phyloP scores from a whole-genome alignment of 2,888 invertebrate species.

The Holacanthella duospinosa region DNA sequence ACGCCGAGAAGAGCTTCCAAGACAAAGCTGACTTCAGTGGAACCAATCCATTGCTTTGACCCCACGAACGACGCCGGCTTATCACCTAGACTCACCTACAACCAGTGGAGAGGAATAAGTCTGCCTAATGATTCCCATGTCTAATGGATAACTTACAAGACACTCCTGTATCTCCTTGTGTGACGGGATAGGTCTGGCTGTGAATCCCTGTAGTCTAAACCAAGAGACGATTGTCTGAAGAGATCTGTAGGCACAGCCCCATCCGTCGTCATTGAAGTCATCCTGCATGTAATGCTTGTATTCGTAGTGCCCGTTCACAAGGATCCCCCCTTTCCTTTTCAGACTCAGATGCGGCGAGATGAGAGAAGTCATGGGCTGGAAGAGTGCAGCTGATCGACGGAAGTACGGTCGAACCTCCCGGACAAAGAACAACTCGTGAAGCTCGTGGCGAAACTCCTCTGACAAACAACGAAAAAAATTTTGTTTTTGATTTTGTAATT shows the following conservation, averaged over 20 bases:
- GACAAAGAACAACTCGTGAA: slow-evolving; percentile 63
- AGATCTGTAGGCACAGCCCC: slow-evolving; percentile 98
- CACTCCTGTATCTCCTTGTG: slow-evolving; percentile 85
- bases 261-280: slow-evolving; percentile 86
- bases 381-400: slow-evolving; percentile 47
- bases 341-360: slow-evolving; percentile 33
- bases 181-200: slow-evolving; percentile 61
- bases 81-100: slow-evolving; percentile 60
- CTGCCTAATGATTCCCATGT: not conserved
- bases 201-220: slow-evolving; percentile 77
- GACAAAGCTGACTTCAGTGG: slow-evolving; percentile 89
- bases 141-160: slow-evolving; percentile 50
- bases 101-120: not conserved
- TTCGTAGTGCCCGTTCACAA: slow-evolving; percentile 68
- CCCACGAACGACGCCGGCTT: slow-evolving; percentile 77
- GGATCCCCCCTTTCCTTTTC: slow-evolving; percentile 39
- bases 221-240: slow-evolving; percentile 93
- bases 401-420: slow-evolving; percentile 61
- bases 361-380: slow-evolving; percentile 23
- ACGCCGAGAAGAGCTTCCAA: slow-evolving; percentile 68
- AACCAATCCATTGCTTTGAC: slow-evolving; percentile 94
- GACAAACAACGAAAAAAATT: slow-evolving; percentile 16
- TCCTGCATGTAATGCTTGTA: slow-evolving; percentile 98
- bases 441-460: slow-evolving; percentile 54
- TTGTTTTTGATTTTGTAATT: no score